Conservation (phyloP, 2,113 vertebrate species). For the Strix aluco region DNA sequence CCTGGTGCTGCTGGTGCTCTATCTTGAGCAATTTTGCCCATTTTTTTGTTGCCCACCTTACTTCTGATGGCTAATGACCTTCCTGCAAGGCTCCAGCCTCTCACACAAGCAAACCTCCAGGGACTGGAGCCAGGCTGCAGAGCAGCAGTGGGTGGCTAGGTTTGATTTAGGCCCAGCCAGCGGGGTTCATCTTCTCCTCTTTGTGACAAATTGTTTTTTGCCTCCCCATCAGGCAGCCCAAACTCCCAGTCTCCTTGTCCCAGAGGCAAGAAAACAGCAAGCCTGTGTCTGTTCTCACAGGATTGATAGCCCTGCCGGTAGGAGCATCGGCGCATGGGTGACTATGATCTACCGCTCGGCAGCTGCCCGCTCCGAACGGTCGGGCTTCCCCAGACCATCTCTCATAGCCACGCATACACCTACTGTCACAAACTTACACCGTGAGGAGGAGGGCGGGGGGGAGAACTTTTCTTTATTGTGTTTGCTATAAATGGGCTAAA, state of each 20-base stretch:
- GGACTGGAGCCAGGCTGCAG: neutral
- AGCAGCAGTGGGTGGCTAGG: slow-evolving; percentile 13
- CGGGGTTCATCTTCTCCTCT: slow-evolving; percentile 15
- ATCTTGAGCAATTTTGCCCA: neutral
- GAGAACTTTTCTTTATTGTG: slow-evolving; percentile 40
- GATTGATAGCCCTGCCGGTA: neutral
- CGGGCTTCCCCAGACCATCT: neutral
- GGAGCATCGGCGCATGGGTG: neutral
- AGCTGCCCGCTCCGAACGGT: neutral
- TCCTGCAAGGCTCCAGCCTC: neutral
- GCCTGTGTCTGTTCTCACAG: neutral
- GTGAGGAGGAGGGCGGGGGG: neutral
- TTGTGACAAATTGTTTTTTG: slow-evolving; percentile 24
- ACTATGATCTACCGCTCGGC: slow-evolving; percentile 24
- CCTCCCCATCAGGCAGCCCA: neutral
- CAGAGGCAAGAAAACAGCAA: slow-evolving; percentile 37
- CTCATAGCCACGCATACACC: slow-evolving; percentile 3
- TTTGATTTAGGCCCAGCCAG: slow-evolving; percentile 52
- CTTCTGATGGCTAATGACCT: neutral
- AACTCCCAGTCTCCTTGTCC: slow-evolving; percentile 36
- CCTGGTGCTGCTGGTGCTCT: neutral
- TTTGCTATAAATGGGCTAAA: slow-evolving; percentile 58
- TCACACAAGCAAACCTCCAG: neutral
- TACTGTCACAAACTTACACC: neutral
- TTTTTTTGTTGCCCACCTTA: neutral